Percentiles rank a stretch among this genome's conserved stretches.
phyloP scores from a whole-genome alignment of 2,797 vertebrate genomes.

The Masticophis lateralis region DNA sequence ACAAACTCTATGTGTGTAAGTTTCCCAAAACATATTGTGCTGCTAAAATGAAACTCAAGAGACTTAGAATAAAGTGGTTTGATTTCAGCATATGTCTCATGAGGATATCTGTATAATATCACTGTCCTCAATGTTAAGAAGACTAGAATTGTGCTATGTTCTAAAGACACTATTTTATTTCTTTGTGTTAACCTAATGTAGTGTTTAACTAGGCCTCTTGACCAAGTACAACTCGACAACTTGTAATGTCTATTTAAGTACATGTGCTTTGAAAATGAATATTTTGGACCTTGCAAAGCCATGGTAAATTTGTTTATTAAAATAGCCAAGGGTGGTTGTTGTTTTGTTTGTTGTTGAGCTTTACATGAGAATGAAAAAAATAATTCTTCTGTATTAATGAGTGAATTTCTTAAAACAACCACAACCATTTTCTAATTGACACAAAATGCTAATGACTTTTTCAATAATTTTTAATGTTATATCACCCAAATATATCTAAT shows the following conservation, averaged over 20 bases:
- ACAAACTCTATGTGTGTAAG: not conserved
- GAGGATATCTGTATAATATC: conserved; percentile 25
- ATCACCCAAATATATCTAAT: not conserved
- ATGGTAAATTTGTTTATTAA: not conserved
- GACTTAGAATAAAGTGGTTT: conserved; percentile 11
- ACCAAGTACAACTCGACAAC: not conserved
- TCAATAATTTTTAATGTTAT: not conserved
- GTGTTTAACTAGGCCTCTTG: not conserved
- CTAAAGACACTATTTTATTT: not conserved
- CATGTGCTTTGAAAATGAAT: not conserved
- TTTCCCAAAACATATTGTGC: not conserved
- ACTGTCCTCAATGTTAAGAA: conserved; percentile 39
- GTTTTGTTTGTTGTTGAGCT: not conserved
- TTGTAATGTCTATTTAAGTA: not conserved
- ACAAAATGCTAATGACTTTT: not conserved
- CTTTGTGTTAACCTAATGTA: not conserved
- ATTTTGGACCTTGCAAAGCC: not conserved
- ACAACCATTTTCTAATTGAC: not conserved
- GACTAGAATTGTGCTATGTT: conserved; percentile 37
- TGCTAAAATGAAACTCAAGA: not conserved
- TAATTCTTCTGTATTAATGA: not conserved
- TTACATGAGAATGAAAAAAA: not conserved
- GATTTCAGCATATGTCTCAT: conserved; percentile 15
- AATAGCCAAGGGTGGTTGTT: not conserved
- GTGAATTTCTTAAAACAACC: not conserved